Evolutionary conservation across 2,888 invertebrate genomes (phyloP), one percentile per base, ranked within the genome.

Genomic region (Hypselothyrea guttata): DNA sequence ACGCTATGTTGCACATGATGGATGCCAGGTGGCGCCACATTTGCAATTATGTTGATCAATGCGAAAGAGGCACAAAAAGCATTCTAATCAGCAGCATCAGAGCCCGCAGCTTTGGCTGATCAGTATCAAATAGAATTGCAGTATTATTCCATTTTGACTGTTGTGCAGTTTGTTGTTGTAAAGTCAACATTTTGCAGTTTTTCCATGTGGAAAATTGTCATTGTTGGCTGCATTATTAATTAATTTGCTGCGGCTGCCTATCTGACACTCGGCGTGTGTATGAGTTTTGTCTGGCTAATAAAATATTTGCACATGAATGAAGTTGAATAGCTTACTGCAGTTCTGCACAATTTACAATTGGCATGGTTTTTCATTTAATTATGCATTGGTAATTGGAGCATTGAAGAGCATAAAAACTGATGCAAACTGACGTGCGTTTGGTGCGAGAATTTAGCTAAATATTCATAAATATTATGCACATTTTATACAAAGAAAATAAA

Each of bases 191-290:
- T 66, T 68, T 77, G 64, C 34, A 77, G 69, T 60, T 76, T 71
- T 78, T 70, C 58, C 76, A 84, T 76, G 84, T 72, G 84, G 67
- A 82, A 82, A 82, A 82, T 84, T 84, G 82, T 75, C 78, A 84
- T 84, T 82, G 84, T 81, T 77, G 84, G 74, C 56, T 73, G 71
- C 71, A 74, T 81, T 82, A 82, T 82, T 84, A 82, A 84, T 82
- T 82, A 82, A 82, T 82, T 84, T 82, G 71, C 65, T 73, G 75
- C 60, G 75, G 57, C 74, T 58, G 56, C 40, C 41, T 63, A 58
- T 67, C 63, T 53, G 28, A 33, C 55, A 45, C 22, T 28, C 31
- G n/a, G 18, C 35, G 34, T 33, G 22, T n/a, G 12, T 16, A 8
- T 37, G 7, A 34, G 42, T 52, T 64, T 53, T 38, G 52, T 46